Percentiles rank a stretch among this genome's conserved stretches.
Evolutionary conservation across 2,888 invertebrate species (phyloP).

Genomic region (Oligia strigilis): DNA sequence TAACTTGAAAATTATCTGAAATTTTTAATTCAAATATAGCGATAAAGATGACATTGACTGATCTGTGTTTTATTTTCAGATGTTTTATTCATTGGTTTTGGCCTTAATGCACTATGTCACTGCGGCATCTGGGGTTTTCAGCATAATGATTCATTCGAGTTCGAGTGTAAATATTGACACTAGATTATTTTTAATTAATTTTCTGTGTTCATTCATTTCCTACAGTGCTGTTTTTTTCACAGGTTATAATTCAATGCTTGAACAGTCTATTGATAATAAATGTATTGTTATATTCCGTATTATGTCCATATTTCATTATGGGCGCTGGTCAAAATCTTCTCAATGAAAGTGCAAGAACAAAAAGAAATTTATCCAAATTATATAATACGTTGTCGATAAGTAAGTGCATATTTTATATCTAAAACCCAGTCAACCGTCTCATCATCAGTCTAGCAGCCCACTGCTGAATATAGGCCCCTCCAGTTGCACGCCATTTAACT

Average conservation of each 20-base stretch:
- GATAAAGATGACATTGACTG: neutral
- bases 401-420: conserved; percentile 24
- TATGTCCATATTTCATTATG: conserved; percentile 22
- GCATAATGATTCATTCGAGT: neutral
- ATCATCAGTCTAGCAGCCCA: neutral
- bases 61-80: conserved; percentile 13
- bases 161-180: neutral
- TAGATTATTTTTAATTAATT: neutral
- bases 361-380: conserved; percentile 29
- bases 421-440: neutral
- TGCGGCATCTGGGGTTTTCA: neutral
- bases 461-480: neutral
- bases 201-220: neutral
- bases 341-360: conserved; percentile 15
- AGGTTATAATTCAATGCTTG: neutral
- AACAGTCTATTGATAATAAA: neutral
- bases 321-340: conserved; percentile 40
- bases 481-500: neutral
- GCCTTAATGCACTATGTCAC: neutral
- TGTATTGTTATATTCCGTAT: conserved; percentile 8
- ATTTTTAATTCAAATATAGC: neutral
- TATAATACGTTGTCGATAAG: conserved; percentile 24
- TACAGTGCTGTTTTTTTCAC: neutral
- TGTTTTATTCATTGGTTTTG: conserved; percentile 22
- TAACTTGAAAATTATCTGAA: neutral